phyloP scores from a whole-genome alignment of 2,888 invertebrate genomes.

The Phaonia tiefii region DNA sequence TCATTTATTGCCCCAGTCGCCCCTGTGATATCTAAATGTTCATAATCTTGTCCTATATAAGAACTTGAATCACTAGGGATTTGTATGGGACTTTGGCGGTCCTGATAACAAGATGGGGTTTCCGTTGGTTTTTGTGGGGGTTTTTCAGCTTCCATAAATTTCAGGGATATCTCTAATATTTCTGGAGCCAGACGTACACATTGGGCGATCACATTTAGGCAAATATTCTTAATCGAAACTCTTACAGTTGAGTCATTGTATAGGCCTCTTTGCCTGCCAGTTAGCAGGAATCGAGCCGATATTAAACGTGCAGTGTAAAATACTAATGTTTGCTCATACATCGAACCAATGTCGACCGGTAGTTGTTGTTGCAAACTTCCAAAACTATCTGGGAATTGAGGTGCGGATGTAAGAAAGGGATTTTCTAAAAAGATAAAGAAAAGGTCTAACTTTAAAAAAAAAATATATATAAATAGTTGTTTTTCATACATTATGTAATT shows the following conservation, averaged over 20 bases:
- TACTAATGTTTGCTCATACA: slow-evolving; percentile 78
- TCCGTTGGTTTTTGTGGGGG: not conserved
- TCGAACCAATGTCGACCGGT: slow-evolving; percentile 76
- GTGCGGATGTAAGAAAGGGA: slow-evolving; percentile 71
- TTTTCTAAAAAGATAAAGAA: slow-evolving; percentile 70
- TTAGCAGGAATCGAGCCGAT: slow-evolving; percentile 78
- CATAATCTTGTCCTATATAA: slow-evolving; percentile 72
- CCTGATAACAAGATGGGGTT: slow-evolving; percentile 40
- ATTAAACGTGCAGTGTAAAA: slow-evolving; percentile 78
- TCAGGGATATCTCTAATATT: slow-evolving; percentile 85
- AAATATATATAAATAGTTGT: too few species aligned
- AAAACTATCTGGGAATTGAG: slow-evolving; percentile 67
- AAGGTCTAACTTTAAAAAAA: too few species aligned
- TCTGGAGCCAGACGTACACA: slow-evolving; percentile 88
- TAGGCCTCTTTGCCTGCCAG: slow-evolving; percentile 80
- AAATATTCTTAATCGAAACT: slow-evolving; percentile 94
- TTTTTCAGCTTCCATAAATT: slow-evolving; percentile 81
- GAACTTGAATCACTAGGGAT: slow-evolving; percentile 71
- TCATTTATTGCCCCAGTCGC: slow-evolving; percentile 33
- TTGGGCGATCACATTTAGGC: slow-evolving; percentile 89
- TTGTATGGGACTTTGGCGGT: slow-evolving; percentile 70
- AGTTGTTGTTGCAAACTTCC: slow-evolving; percentile 69
- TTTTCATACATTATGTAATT: too few species aligned
- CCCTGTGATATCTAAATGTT: slow-evolving; percentile 69
- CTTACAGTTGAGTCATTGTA: slow-evolving; percentile 89